Percentiles rank a stretch among this genome's conserved stretches.
phyloP scores from a whole-genome alignment of 2,888 invertebrate species.

The Uropetala carovei region DNA sequence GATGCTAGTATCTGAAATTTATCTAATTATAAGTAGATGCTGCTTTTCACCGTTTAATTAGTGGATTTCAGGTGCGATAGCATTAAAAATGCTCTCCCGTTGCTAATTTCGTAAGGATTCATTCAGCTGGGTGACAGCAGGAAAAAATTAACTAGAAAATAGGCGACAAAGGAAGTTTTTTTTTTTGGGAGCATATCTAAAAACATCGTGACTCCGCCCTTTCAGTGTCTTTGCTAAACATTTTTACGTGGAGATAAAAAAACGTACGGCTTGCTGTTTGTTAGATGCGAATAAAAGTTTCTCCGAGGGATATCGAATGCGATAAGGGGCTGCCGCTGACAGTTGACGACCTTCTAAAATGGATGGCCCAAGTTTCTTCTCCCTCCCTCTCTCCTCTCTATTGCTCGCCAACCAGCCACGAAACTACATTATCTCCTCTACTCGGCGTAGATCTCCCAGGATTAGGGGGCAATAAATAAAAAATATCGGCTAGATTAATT shows the following conservation, averaged over 20 bases:
- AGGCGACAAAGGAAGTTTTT: background rate
- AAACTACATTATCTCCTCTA: no score
- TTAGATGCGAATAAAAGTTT: conserved; percentile 59
- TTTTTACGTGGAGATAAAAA: conserved; percentile 7
- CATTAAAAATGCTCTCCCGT: no score
- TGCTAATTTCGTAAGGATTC: background rate
- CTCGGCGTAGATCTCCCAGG: background rate
- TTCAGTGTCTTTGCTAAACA: conserved; percentile 36
- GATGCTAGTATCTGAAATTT: no score
- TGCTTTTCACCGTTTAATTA: no score
- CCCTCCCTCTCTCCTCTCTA: background rate
- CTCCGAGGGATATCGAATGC: conserved; percentile 46
- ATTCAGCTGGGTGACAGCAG: background rate
- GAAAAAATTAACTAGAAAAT: background rate
- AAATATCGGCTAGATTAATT: background rate
- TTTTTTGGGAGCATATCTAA: conserved; percentile 39
- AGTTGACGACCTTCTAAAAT: conserved; percentile 59
- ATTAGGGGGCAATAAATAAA: conserved; percentile 19
- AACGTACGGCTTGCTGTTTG: conserved; percentile 31
- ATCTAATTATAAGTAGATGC: no score
- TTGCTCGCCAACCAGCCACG: no score
- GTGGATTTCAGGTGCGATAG: no score
- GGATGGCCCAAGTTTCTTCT: conserved; percentile 44
- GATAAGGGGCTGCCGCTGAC: conserved; percentile 53
- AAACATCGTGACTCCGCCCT: conserved; percentile 42